These are phyloP conservation scores for Peromyscus nudipes DNA, from an alignment of 2,797 vertebrate species.

Conservation along the genomic window DNA sequence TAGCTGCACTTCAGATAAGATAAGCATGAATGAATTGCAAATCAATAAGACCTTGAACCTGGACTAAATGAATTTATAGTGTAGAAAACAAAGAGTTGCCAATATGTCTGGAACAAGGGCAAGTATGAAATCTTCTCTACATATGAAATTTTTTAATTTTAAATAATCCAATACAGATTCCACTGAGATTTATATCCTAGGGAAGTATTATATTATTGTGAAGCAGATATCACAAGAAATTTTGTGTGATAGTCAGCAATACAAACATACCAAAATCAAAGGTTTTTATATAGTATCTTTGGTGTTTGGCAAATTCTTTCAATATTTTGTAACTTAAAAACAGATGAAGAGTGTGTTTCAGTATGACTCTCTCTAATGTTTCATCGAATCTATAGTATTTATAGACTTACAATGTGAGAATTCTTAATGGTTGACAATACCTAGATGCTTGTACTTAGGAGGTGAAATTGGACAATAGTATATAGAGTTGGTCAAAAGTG, in stretches of 20 bases:
- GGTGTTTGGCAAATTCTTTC: neutral
- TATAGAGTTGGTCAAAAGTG: neutral
- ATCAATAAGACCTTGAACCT: neutral
- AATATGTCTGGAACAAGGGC: neutral
- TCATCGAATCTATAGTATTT: neutral
- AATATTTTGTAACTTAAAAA: neutral
- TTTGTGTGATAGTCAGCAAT: neutral
- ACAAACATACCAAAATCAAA: neutral
- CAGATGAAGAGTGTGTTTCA: neutral
- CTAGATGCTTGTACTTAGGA: neutral
- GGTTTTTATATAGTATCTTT: neutral
- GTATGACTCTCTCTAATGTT: neutral
- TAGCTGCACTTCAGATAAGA: neutral
- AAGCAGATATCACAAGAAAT: neutral
- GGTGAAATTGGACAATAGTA: neutral
- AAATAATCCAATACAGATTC: neutral
- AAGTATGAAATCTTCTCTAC: neutral
- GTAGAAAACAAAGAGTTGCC: neutral
- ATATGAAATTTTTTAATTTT: neutral
- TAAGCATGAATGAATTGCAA: slow-evolving; percentile 16
- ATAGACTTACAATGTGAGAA: neutral
- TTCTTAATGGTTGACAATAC: neutral
- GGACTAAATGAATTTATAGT: neutral
- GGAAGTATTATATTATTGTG: neutral
- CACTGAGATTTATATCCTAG: neutral